phyloP scores from a whole-genome alignment of 2,113 vertebrate species.

The Coptodon bakossiorum region DNA sequence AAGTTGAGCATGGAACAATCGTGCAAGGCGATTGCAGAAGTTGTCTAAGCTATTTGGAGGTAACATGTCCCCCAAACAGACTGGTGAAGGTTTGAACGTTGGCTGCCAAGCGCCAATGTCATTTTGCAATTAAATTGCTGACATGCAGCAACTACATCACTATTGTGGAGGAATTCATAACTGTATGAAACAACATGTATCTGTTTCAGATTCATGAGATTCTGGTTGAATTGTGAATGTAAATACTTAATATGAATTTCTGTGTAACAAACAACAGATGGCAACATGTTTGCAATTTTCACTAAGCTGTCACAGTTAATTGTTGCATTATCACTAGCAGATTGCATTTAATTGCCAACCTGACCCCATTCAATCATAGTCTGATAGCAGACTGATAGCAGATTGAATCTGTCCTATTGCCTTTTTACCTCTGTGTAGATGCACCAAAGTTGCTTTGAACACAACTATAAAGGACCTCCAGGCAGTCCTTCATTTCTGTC shows the following conservation, averaged over 20 bases:
- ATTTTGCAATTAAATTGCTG: not conserved
- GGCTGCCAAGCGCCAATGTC: not conserved
- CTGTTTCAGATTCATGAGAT: not conserved
- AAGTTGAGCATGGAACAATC: not conserved
- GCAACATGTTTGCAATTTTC: not conserved
- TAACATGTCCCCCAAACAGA: not conserved
- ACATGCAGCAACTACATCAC: not conserved
- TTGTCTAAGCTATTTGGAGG: not conserved
- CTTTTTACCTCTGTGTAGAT: not conserved
- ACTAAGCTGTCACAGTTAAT: not conserved
- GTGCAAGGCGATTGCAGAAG: not conserved
- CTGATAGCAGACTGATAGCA: not conserved
- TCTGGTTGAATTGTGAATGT: not conserved
- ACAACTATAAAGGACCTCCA: not conserved
- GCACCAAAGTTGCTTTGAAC: not conserved
- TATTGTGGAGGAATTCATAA: not conserved
- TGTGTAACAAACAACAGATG: not conserved
- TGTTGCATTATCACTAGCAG: not conserved
- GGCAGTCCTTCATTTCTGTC: not conserved
- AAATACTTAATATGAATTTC: not conserved
- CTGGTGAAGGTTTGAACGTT: not conserved
- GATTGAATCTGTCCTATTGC: not conserved
- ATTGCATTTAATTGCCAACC: not conserved
- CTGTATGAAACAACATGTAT: not conserved
- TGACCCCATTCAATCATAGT: not conserved